phyloP scores from a whole-genome alignment of 2,113 vertebrate species.

The Microtus richardsoni region DNA sequence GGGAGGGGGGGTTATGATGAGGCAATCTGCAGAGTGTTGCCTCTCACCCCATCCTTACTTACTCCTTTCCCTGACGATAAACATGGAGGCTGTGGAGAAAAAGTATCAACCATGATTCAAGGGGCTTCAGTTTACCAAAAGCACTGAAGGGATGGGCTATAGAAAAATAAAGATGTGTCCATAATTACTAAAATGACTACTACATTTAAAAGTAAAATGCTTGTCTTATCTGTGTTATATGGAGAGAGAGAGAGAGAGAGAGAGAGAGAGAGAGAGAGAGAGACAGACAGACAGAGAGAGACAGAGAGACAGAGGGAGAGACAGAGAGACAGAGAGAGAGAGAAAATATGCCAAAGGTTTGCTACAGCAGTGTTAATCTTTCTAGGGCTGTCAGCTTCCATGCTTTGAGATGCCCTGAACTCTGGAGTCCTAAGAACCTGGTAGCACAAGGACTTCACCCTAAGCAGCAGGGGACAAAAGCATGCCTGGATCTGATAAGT shows the following conservation, averaged over 20 bases:
- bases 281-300: conserved; percentile 44
- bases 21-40: background rate
- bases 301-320: background rate
- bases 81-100: background rate
- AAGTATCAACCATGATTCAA: background rate
- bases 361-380: conserved; percentile 76
- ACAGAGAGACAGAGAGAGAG: background rate
- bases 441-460: conserved; percentile 79
- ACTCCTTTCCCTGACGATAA: background rate
- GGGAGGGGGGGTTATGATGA: background rate
- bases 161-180: conserved; percentile 1
- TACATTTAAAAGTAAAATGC: conserved; percentile 59
- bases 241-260: conserved; percentile 51
- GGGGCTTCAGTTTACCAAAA: conserved; percentile 30
- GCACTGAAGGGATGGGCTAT: background rate
- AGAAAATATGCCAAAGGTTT: conserved; percentile 64
- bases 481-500: conserved; percentile 89
- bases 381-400: conserved; percentile 79
- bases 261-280: no score
- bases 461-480: conserved; percentile 82
- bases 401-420: conserved; percentile 76
- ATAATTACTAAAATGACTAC: conserved; percentile 61
- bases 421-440: conserved; percentile 81
- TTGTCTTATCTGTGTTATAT: conserved; percentile 64
- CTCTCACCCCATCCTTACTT: background rate